A percentile compares a stretch with the other conserved stretches of the same genome.
Conservation (phyloP, 2,113 vertebrate genomes). For the Triplophysa siluroides region DNA sequence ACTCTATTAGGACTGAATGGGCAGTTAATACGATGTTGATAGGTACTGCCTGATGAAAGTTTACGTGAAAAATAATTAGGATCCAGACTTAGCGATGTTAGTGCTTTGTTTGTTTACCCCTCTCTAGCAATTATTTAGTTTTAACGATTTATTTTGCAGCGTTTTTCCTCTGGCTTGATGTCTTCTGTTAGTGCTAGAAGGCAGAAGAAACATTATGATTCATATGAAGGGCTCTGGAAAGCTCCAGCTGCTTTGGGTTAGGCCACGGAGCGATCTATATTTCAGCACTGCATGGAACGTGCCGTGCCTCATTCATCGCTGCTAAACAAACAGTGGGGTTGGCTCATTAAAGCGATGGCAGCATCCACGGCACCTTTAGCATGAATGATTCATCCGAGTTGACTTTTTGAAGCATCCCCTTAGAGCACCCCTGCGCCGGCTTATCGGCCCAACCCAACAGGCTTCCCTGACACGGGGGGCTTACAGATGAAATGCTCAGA, state of each 20-base stretch:
- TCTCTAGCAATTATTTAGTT: not conserved
- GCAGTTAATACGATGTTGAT: no score
- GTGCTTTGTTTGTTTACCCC: not conserved
- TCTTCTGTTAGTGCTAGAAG: conserved; percentile 1
- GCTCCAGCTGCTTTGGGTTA: conserved; percentile 3
- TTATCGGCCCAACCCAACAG: conserved; percentile 50
- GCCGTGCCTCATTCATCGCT: conserved; percentile 15
- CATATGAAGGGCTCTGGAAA: conserved; percentile 17
- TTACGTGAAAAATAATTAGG: not conserved
- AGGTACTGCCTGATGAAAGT: not conserved
- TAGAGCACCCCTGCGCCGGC: conserved; percentile 24
- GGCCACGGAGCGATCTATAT: conserved; percentile 46
- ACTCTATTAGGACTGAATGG: no score
- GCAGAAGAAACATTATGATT: conserved; percentile 47
- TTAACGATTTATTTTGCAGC: not conserved
- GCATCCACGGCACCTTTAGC: conserved; percentile 51
- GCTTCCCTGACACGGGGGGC: conserved; percentile 41
- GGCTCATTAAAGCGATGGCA: conserved; percentile 29
- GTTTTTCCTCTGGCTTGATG: not conserved
- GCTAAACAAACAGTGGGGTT: conserved; percentile 46
- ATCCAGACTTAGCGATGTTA: not conserved
- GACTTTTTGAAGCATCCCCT: conserved; percentile 57
- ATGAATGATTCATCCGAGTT: conserved; percentile 57
- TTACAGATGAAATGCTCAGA: conserved; percentile 42
- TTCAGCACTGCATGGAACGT: conserved; percentile 26